A percentile compares a stretch with the other conserved stretches of the same genome.
These are phyloP conservation scores for Ophioninae sp. DNA, from an alignment of 2,888 invertebrate species.

Conservation along the genomic window DNA sequence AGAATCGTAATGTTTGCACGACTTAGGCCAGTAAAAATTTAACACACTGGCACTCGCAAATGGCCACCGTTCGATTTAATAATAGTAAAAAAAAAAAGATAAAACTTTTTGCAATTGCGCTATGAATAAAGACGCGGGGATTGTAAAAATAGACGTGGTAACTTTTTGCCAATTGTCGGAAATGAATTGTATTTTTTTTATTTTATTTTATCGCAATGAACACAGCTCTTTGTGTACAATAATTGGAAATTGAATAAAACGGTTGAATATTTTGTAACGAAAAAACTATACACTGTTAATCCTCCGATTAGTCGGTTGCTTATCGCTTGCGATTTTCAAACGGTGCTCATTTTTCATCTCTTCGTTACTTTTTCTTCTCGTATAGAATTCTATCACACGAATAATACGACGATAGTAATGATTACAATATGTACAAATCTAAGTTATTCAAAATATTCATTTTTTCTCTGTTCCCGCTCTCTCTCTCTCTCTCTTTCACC, in stretches of 20 bases:
- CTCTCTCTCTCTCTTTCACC: conserved; percentile 17
- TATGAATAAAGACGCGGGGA: not conserved
- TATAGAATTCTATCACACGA: conserved; percentile 58
- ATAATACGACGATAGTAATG: conserved; percentile 43
- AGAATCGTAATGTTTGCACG: not conserved
- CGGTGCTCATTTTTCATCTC: conserved; percentile 16
- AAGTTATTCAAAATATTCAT: conserved; percentile 75
- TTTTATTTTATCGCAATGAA: conserved; percentile 18
- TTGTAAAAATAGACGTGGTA: conserved; percentile 35
- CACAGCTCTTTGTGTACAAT: conserved; percentile 14
- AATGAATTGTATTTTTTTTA: conserved; percentile 32
- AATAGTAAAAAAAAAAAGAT: not conserved
- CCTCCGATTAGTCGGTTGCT: not conserved
- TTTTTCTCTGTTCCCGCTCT: conserved; percentile 39
- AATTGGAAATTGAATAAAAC: not conserved
- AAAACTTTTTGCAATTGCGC: not conserved
- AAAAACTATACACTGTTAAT: not conserved
- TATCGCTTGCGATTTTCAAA: not conserved
- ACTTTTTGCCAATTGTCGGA: conserved; percentile 43
- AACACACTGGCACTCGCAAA: not conserved
- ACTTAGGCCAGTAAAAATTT: not conserved
- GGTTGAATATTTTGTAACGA: not conserved
- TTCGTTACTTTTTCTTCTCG: conserved; percentile 31
- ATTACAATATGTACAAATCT: conserved; percentile 73
- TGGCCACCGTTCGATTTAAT: not conserved